phyloP scores from a whole-genome alignment of 2,797 vertebrate species.

The Todus mexicanus region DNA sequence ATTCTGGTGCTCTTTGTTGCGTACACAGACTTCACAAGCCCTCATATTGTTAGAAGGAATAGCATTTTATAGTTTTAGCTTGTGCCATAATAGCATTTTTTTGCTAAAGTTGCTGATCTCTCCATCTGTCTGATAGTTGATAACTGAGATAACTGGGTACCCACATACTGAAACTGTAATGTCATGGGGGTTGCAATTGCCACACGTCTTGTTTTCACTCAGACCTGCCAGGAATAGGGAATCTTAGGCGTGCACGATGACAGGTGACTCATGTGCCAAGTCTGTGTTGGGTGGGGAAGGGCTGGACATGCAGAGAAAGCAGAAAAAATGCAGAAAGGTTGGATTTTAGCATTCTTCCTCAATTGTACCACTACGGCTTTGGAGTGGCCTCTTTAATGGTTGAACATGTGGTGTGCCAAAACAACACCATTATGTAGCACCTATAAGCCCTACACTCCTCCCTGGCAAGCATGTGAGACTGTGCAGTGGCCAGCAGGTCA shows the following conservation, averaged over 20 bases:
- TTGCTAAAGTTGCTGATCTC: background rate
- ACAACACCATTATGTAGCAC: rapidly evolving
- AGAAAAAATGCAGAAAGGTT: background rate
- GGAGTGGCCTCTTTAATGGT: background rate
- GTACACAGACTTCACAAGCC: background rate
- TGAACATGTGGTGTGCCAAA: background rate
- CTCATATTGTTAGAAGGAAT: background rate
- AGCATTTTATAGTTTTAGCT: background rate
- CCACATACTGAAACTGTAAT: background rate
- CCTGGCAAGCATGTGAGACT: background rate
- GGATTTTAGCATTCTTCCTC: background rate
- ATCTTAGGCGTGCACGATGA: background rate
- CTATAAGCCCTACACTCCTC: background rate
- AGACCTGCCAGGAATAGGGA: background rate
- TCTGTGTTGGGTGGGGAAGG: background rate
- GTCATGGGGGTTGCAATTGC: background rate
- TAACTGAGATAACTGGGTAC: background rate
- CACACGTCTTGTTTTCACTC: background rate
- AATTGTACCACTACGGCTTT: background rate
- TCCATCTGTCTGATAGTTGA: background rate
- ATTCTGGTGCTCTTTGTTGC: background rate
- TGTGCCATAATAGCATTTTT: background rate
- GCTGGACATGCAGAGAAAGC: background rate
- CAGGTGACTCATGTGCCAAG: background rate
- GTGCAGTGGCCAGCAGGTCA: background rate